Evolutionary conservation across 2,113 vertebrate genomes (phyloP), one percentile per base, ranked within the genome.

Genomic region (Anser cygnoides): DNA sequence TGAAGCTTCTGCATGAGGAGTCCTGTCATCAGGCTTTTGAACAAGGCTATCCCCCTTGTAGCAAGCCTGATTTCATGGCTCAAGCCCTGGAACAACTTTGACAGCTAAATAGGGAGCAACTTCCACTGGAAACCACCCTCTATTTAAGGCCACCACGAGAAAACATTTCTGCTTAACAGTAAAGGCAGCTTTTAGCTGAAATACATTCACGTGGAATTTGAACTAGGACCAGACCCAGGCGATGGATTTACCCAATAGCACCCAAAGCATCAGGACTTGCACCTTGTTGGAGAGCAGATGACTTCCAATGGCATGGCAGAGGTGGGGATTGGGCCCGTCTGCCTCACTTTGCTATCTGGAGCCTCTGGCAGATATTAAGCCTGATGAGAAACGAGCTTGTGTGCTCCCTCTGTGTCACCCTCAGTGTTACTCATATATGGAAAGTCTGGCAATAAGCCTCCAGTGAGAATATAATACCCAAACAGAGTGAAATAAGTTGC

Each of bases 371-470:
- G 50, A 10, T 19, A 21, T 10, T 15, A 2, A 25, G 23, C 13
- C 63, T 9, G 29, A 50, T 3, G 18, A 74, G 59, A 79, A 71
- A 15, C 3, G 10, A 43, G 57, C 75, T n/a, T 35, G 55, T 49
- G 61, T 5, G 0, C 77, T 84, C 61, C 79, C 68, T 68, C 72
- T 39, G 22, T 95, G 95, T 94, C 96, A 95, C 91, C 72, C 79
- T 88, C 59, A 2, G 55, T 16, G 5, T 87, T 77, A 73, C 61
- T 96, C 74, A 46, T 33, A 84, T 16, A 61, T 54, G 84, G 96
- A 92, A 76, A 93, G 83, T 83, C 31, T 87, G 83, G 96, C 91
- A 71, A 2, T 9, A 19, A 81, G 54, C 66, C 91, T 49, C 16
- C 19, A 21, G 39, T 4, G 26, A 75, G 93, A 91, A 74, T 14